phyloP scores from a whole-genome alignment of 2,113 vertebrate species.

The Solenodon paradoxus region DNA sequence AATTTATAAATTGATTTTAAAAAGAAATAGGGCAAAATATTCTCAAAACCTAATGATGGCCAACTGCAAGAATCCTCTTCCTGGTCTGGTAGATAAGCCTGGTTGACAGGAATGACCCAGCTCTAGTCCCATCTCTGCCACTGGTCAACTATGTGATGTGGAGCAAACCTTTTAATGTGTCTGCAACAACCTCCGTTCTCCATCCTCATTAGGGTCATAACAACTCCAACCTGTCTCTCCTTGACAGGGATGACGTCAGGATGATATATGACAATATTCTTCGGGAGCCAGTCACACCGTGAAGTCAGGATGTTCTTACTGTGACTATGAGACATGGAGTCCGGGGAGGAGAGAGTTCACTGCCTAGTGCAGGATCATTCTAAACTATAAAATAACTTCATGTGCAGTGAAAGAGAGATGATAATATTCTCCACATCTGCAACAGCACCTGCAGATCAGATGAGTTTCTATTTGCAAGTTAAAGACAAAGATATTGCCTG shows the following conservation, averaged over 20 bases:
- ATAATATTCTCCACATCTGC: neutral
- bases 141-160: neutral
- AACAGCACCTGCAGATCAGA: conserved; percentile 23
- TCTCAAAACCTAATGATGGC: neutral
- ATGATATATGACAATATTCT: neutral
- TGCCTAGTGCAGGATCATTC: neutral
- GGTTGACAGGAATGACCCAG: conserved; percentile 19
- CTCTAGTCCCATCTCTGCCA: neutral
- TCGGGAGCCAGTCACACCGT: neutral
- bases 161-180: conserved; percentile 41
- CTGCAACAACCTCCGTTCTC: neutral
- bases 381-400: conserved; percentile 8
- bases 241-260: neutral
- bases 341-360: neutral
- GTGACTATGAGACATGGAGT: neutral
- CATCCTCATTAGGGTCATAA: neutral
- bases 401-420: neutral
- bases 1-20: neutral
- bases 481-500: conserved; percentile 41
- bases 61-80: neutral
- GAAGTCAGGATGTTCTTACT: neutral
- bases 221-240: neutral
- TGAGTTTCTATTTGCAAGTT: conserved; percentile 36
- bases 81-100: neutral
- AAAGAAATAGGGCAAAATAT: neutral